Base-by-base conservation (phyloP, 2,797 vertebrate species). In the Sarcoramphus papa region DNA sequence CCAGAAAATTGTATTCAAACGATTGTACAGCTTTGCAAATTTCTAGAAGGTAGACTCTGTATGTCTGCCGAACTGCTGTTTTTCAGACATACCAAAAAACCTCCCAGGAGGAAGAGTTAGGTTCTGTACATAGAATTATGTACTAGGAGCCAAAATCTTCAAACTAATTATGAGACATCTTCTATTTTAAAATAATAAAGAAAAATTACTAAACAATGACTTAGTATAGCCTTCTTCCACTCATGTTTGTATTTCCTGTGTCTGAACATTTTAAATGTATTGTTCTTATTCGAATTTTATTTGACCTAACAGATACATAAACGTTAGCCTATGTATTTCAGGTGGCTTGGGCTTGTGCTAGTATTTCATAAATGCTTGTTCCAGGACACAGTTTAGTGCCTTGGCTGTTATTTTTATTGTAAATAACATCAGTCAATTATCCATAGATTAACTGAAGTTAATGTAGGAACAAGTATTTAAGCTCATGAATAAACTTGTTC, bases 341-440 rank as follows among this genome's bases (percentile, higher is more conserved):
- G 45, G 60, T 45, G n/a, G 27, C 24, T 70, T 48, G 40, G 2
- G 7, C 56, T 91, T 80, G 9, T 76, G 51, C 16, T 81, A 53
- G 10, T 75, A 30, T 74, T 88, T 94, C 41, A 31, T 56, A 88
- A 88, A 64, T 40, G 20, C 18, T 68, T 57, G 25, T 91, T 88
- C 35, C 37, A 57, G 28, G 75, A 90, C 8, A 60, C 37, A 84
- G 48, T 72, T 91, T 80, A 93, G 68, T 75, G 56, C 43, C 37
- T 72, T 50, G n/a, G 12, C 24, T 89, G 19, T 31, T 90, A 18
- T 63, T 88, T 90, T 91, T 81, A 60, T 47, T 85, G 50, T 87
- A 50, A 92, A 88, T 75, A 92, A 84, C 27, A 78, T 93, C 25
- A 90, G 24, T 92, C 62, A 91, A 35, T 92, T 81, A 90, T 54